phyloP scores from a whole-genome alignment of 2,797 vertebrate species.

The Allobates femoralis region DNA sequence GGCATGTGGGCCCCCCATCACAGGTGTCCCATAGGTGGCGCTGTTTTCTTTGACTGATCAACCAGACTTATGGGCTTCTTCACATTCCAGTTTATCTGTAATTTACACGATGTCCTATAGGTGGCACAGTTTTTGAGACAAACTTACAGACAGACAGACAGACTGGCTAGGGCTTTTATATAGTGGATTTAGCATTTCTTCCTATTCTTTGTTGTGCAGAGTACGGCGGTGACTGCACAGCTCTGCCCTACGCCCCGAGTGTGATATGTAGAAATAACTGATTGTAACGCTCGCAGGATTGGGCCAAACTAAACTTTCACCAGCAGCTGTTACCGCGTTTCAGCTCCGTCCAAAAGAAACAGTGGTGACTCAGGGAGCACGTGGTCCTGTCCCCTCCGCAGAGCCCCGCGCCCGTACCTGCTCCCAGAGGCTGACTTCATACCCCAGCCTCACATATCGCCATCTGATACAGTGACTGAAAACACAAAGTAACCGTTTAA shows the following conservation, averaged over 20 bases:
- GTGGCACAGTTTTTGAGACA: too few relatives aligned
- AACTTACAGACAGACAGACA: too few relatives aligned
- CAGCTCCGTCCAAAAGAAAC: conserved; percentile 58
- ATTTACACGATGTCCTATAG: too few relatives aligned
- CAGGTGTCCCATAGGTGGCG: too few relatives aligned
- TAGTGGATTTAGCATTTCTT: conserved; percentile 18
- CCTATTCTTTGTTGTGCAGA: conserved; percentile 34
- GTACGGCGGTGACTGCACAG: conserved; percentile 2
- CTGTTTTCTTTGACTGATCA: too few relatives aligned
- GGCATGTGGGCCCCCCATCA: too few relatives aligned
- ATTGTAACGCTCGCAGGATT: conserved; percentile 47
- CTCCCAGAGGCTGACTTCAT: conserved; percentile 62
- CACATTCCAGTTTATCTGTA: too few relatives aligned
- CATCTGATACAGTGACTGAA: conserved; percentile 58
- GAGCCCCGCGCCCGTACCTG: conserved; percentile 55
- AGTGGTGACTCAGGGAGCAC: conserved; percentile 56
- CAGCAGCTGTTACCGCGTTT: conserved; percentile 56
- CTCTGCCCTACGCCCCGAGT: conserved; percentile 22
- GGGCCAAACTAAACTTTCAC: conserved; percentile 60
- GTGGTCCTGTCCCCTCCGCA: conserved; percentile 40
- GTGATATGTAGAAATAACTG: conserved; percentile 49
- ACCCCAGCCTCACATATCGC: conserved; percentile 26
- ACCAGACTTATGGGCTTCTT: too few relatives aligned
- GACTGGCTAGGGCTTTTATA: too few relatives aligned
- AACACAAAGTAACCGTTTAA: conserved; percentile 57